These are phyloP conservation scores for Coenonympha glycerion DNA, from an alignment of 2,888 invertebrate genomes.

Conservation along the genomic window DNA sequence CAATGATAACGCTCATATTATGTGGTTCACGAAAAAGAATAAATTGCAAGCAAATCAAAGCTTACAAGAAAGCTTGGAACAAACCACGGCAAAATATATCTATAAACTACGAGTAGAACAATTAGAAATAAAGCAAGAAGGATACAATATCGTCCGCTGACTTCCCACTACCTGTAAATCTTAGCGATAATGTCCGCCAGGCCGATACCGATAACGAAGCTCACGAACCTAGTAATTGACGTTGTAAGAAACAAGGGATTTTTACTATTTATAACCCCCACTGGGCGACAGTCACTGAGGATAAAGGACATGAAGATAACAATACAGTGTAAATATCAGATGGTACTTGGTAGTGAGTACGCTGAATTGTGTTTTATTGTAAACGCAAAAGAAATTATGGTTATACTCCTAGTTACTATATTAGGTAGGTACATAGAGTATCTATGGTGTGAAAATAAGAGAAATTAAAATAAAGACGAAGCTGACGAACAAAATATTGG, in stretches of 20 bases:
- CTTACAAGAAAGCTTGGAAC: too few species aligned
- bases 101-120: neutral
- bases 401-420: too few species aligned
- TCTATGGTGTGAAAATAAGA: too few species aligned
- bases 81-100: neutral
- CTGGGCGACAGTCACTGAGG: constrained; percentile 36
- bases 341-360: too few species aligned
- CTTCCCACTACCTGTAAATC: constrained; percentile 60
- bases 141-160: constrained; percentile 36
- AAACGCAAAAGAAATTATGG: too few species aligned
- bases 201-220: constrained; percentile 54
- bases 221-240: constrained; percentile 67
- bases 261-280: constrained; percentile 40
- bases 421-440: too few species aligned
- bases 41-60: too few species aligned
- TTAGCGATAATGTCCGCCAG: constrained; percentile 50
- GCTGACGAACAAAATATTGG: too few species aligned
- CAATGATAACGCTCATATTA: too few species aligned
- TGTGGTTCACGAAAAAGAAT: too few species aligned
- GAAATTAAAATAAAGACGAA: too few species aligned
- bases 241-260: constrained; percentile 56
- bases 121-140: neutral
- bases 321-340: too few species aligned
- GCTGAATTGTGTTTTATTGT: neutral
- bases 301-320: constrained; percentile 42